Percentiles rank a stretch among this genome's conserved stretches.
Conservation (phyloP, 2,888 invertebrate genomes). For the Aproaerema taeniolella region DNA sequence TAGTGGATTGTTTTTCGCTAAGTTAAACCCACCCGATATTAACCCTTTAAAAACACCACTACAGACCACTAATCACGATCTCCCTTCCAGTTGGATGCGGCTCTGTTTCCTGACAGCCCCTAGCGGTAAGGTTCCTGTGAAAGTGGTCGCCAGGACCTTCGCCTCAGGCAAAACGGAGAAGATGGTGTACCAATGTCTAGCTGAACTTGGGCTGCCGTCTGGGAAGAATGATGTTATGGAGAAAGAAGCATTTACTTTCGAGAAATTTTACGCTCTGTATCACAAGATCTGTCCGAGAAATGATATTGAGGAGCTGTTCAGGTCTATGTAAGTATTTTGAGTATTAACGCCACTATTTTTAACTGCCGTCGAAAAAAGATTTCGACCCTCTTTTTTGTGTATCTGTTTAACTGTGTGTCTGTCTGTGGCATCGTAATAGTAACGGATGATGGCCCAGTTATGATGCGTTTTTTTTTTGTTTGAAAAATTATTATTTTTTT, state of each 20-base stretch:
- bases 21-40: too few relatives aligned
- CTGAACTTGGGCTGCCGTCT: slow-evolving; percentile 94
- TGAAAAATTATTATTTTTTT: too few relatives aligned
- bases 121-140: slow-evolving; percentile 96
- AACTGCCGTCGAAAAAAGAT: too few relatives aligned
- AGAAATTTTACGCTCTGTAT: slow-evolving; percentile 98
- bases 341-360: too few relatives aligned
- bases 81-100: slow-evolving; percentile 95
- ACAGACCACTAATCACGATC: slow-evolving; percentile 8
- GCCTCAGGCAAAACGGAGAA: slow-evolving; percentile 99
- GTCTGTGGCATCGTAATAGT: too few relatives aligned
- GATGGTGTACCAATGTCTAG: slow-evolving; percentile 96
- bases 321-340: slow-evolving; percentile 92
- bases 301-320: slow-evolving; percentile 98
- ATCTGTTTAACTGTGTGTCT: too few relatives aligned
- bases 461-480: too few relatives aligned
- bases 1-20: too few relatives aligned
- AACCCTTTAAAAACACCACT: too few relatives aligned
- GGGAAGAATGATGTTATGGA: slow-evolving; percentile 98
- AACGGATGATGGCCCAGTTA: too few relatives aligned
- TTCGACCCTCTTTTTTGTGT: too few relatives aligned
- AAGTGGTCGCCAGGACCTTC: slow-evolving; percentile 97
- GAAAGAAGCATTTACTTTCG: slow-evolving; percentile 96
- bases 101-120: slow-evolving; percentile 95
- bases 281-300: slow-evolving; percentile 99